Conservation (phyloP, 92 coral and sea anemone species). For the Pocillopora meandrina region DNA sequence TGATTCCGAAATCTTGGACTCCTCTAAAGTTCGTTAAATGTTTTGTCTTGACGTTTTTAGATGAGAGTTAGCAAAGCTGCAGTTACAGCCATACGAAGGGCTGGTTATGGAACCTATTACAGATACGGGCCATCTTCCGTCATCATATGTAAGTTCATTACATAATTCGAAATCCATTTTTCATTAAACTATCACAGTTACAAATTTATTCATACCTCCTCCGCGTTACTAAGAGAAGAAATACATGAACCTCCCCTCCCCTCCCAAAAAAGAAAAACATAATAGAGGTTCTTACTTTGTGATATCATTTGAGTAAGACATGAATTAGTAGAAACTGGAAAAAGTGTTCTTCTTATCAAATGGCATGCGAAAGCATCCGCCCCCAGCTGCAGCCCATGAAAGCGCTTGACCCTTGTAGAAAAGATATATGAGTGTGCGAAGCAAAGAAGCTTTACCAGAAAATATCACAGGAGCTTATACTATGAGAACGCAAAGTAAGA, state of each 20-base stretch:
- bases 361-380: no score
- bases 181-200: neutral
- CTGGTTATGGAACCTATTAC: constrained; percentile 50
- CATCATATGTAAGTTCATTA: constrained; percentile 68
- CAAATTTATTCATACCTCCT: neutral
- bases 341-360: no score
- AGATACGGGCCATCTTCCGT: constrained; percentile 66
- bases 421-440: no score
- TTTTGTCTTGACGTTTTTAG: constrained; percentile 26
- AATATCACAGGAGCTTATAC: no score
- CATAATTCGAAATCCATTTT: neutral
- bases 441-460: no score
- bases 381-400: no score
- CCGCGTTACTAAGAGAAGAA: neutral
- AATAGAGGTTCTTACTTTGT: no score
- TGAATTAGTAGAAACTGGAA: no score
- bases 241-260: neutral
- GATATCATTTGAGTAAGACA: no score
- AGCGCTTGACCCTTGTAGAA: no score
- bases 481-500: no score
- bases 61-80: constrained; percentile 70
- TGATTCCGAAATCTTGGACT: neutral
- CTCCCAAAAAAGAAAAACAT: no score
- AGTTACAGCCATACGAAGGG: constrained; percentile 46
- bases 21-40: neutral